Base-by-base conservation (phyloP, 2,113 vertebrate species). In the Lota lota region DNA sequence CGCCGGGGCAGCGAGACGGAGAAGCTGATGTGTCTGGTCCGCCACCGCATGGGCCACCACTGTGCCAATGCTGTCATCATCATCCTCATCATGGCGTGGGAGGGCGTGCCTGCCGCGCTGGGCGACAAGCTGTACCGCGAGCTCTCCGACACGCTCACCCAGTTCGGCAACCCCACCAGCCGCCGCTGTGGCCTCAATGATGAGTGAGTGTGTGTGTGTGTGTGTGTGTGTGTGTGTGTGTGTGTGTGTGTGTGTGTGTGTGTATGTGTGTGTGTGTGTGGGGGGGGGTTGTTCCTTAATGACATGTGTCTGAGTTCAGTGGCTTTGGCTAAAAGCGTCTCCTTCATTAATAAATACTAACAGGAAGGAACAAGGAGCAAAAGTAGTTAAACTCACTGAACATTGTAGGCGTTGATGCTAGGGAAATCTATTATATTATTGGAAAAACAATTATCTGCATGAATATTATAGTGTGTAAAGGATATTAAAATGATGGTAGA, bases 171-270 rank as follows among this genome's bases (percentile, higher is more conserved):
- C 88, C 92, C 96, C 83, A 99, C 97, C 86, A 97, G 93, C 87
- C 93, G 97, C 66, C 94, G 97, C 88, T 99, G 97, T 15, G 97
- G 95, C 87, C 93, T 99, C 84, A 98, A 99, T 0, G 97, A 99
- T 0, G 96, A 97, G 97, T 98, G 81, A 86, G 96, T 95, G 7
- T 5, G 40, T 21, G 58, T 21, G 17, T 19, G 10, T 4, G 20
- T 17, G 8, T 58, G 16, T 2, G 19, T 58, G 18, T 17, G 19
- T 5, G 56, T 51, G 50, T 8, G 16, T 51, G 50, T 8, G 1
- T 51, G 50, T n/a, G n/a, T n/a, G n/a, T n/a, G n/a, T n/a, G n/a
- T n/a, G n/a, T n/a, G n/a, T n/a, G n/a, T n/a, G n/a, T n/a, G n/a
- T n/a, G 50, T 56, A 56, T 56, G 4, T 56, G 3, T 16, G 15